Conservation (phyloP, 2,797 vertebrate species). For the Catharus ustulatus region DNA sequence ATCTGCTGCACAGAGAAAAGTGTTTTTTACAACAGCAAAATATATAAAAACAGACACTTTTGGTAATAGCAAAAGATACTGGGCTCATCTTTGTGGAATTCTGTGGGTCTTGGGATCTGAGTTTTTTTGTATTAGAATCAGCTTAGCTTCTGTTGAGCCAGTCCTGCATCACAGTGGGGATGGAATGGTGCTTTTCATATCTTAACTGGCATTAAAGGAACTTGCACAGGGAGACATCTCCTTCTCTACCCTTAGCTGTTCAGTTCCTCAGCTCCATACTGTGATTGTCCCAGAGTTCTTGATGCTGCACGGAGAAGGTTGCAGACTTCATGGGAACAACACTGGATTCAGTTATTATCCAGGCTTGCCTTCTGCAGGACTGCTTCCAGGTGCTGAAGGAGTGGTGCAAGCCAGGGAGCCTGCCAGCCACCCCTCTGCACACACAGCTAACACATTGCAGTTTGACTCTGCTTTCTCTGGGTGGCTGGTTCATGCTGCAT, state of each 20-base stretch:
- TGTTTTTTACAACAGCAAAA: background rate
- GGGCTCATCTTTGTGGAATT: background rate
- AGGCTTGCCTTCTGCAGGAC: background rate
- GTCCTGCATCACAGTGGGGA: background rate
- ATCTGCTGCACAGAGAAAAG: background rate
- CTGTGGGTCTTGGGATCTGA: background rate
- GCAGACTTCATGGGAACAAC: background rate
- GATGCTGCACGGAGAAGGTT: background rate
- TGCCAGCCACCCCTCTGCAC: background rate
- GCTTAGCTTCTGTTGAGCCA: background rate
- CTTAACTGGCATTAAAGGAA: background rate
- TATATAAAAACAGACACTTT: background rate
- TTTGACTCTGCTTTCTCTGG: background rate
- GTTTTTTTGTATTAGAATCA: background rate
- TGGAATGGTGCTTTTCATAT: background rate
- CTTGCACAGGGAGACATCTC: background rate
- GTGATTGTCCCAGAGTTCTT: background rate
- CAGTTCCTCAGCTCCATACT: fast-evolving
- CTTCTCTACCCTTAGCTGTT: background rate
- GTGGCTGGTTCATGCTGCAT: background rate
- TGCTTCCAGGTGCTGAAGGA: background rate
- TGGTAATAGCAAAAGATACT: background rate
- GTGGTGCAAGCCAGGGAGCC: background rate
- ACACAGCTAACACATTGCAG: fast-evolving
- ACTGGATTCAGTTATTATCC: background rate